These are phyloP conservation scores for Sialis fuliginosa DNA, from an alignment of 2,888 invertebrate species.

Conservation along the genomic window DNA sequence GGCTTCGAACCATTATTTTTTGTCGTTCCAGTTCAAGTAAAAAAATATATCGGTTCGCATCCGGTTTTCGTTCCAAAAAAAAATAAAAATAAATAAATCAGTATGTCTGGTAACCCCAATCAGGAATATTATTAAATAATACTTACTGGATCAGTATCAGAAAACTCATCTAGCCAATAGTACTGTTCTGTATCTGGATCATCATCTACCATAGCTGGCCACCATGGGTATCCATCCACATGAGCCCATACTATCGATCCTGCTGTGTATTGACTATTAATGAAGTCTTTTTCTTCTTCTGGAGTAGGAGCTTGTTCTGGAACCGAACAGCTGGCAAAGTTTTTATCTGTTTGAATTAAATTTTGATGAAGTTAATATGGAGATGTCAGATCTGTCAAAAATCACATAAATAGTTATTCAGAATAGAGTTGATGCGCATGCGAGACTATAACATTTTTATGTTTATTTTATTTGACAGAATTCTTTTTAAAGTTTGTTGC, in stretches of 20 bases:
- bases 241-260: constrained; percentile 51
- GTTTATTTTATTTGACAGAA: too few species aligned
- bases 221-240: constrained; percentile 44
- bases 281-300: constrained; percentile 31
- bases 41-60: too few species aligned
- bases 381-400: neutral
- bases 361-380: neutral
- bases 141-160: constrained; percentile 1
- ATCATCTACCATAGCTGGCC: constrained; percentile 56
- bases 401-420: neutral
- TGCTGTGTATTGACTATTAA: constrained; percentile 38
- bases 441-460: neutral
- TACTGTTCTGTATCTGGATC: constrained; percentile 41
- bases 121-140: neutral
- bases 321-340: constrained; percentile 24
- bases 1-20: too few species aligned
- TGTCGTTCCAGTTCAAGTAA: too few species aligned
- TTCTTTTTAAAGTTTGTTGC: too few species aligned
- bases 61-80: too few species aligned
- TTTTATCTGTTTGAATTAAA: constrained; percentile 1
- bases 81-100: too few species aligned
- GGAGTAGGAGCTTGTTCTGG: constrained; percentile 28
- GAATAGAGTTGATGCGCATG: neutral
- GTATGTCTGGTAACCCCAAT: too few species aligned
- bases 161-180: constrained; percentile 32